Base-by-base conservation (phyloP, 2,888 invertebrate species). In the Sipunculus nudus region DNA sequence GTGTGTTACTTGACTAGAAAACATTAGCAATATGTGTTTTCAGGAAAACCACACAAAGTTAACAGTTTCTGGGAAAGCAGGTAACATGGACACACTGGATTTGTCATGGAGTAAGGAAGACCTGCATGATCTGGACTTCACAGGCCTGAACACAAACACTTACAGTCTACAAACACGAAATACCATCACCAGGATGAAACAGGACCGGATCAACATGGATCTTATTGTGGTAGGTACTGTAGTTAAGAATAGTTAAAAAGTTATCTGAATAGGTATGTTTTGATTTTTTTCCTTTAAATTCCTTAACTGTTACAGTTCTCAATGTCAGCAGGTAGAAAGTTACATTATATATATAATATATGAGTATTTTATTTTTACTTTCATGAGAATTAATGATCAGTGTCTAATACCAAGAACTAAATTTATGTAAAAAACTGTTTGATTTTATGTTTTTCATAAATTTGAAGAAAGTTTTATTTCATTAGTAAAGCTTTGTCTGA, bases 151-250 rank as follows among this genome's bases (percentile, higher is more conserved):
- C 43, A 66, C 75, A n/a, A 75, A 75, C 0, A 60, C 55, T 8
- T 81, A 79, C 69, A 74, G 75, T 52, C 57, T 75, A 41, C 65
- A 72, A 46, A 80, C 80, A 2, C 61, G 80, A 40, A 80, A 79
- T 58, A 75, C 76, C 5, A 65, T 81, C n/a, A 79, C 79, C 0
- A 63, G 80, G 50, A 63, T 80, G 53, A 77, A 79, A 47, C 64
- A 69, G 16, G 68, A 75, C 46, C 68, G 74, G 48, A 75, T 81
- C 50, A 81, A 81, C 60, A 65, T 79, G 68, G 81, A 81, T 38
- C 72, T 81, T 0, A 75, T 81, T 58, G 58, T 77, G 70, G 78
- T 77, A 45, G 65, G 77, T 59, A 43, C 6, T 43, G 16, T 10
- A 8, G n/a, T 38, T 38, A 38, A 16, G 13, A 38, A n/a, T 16